These are phyloP conservation scores for Bombus picipes DNA, from an alignment of 1,140 invertebrate species.

Conservation along the genomic window DNA sequence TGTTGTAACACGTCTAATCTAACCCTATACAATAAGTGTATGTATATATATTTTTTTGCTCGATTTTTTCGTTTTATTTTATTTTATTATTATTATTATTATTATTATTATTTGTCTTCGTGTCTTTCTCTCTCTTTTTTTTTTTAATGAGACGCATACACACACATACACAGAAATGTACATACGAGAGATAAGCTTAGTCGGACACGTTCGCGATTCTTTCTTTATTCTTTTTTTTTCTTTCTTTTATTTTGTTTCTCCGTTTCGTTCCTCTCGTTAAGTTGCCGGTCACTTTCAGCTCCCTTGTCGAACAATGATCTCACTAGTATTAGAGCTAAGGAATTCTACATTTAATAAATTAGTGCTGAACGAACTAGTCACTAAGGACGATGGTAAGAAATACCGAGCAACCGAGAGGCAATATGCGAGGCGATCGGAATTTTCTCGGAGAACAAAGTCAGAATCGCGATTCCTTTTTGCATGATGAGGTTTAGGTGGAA, in stretches of 20 bases:
- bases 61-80: conserved; percentile 23
- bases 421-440: neutral
- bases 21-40: neutral
- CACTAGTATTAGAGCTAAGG: conserved; percentile 73
- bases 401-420: neutral
- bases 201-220: neutral
- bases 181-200: neutral
- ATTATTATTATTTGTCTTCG: neutral
- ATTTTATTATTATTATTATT: conserved; percentile 1
- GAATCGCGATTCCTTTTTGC: too few relatives aligned
- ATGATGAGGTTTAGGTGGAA: neutral
- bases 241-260: neutral
- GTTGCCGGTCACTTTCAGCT: conserved; percentile 58
- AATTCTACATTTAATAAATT: conserved; percentile 49
- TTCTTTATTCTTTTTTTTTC: neutral
- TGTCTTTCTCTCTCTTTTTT: neutral
- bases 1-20: conserved; percentile 21
- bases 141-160: neutral
- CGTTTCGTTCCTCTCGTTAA: neutral
- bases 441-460: neutral
- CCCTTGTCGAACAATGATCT: conserved; percentile 72
- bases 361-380: conserved; percentile 49
- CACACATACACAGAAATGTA: neutral
- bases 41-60: conserved; percentile 22
- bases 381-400: conserved; percentile 12